Percentiles rank a stretch among this genome's conserved stretches.
phyloP scores from a whole-genome alignment of 2,797 vertebrate species.

The Limnodromus scolopaceus region DNA sequence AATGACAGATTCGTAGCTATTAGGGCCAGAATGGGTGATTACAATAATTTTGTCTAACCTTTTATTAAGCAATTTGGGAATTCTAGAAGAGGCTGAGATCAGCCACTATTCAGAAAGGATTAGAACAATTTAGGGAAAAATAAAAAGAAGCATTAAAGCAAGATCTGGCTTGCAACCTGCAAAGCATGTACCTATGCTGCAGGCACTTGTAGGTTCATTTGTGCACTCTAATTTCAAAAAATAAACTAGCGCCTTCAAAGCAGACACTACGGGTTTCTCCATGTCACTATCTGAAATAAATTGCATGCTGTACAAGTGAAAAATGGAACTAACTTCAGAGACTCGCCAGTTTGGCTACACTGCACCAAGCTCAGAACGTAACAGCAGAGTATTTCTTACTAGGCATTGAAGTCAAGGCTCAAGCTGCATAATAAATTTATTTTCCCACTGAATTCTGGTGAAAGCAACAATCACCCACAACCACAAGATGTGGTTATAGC shows the following conservation, averaged over 20 bases:
- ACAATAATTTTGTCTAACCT: neutral
- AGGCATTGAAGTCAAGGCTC: neutral
- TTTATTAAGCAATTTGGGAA: neutral
- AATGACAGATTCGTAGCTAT: neutral
- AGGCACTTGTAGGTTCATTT: neutral
- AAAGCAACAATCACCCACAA: neutral
- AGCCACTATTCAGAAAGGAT: neutral
- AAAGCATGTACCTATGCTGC: neutral
- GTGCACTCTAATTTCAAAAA: neutral
- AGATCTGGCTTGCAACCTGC: neutral
- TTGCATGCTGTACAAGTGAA: fast-evolving
- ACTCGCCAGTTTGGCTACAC: neutral
- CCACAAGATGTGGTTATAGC: neutral
- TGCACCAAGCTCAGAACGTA: fast-evolving
- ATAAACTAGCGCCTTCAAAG: neutral
- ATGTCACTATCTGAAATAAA: neutral
- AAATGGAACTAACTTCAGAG: neutral
- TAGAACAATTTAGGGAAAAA: neutral
- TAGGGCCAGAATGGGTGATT: neutral
- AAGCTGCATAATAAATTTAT: fast-evolving
- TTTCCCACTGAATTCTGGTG: neutral
- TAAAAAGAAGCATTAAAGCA: neutral
- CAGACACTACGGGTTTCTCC: neutral
- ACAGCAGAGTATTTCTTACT: neutral
- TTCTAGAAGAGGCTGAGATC: neutral